Evolutionary conservation across 2,113 vertebrate genomes (phyloP), one percentile per base, ranked within the genome.

Genomic region (Eleginops maclovinus): DNA sequence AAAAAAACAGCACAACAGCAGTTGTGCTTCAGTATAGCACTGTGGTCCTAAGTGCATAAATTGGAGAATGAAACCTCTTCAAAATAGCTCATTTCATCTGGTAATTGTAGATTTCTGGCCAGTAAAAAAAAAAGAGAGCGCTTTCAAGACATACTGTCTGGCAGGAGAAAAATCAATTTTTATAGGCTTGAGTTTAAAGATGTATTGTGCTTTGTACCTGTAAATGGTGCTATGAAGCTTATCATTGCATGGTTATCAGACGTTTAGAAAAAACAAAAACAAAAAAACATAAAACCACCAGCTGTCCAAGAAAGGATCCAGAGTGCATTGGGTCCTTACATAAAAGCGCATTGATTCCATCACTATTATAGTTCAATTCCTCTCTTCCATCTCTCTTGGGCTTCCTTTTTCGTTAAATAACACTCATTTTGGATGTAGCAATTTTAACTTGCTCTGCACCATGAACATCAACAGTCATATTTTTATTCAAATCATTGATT

Each of bases 91-190:
- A 55, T 59, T 79, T 60, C 46, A 46, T 21, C n/a, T 67, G 14
- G 44, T 64, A 79, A 85, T 77, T 76, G 54, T 49, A 49, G 26
- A 79, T 77, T 70, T 76, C 58, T 62, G 54, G 43, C 9, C 6
- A 12, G 28, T 36, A 19, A 50, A 53, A 2, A 41, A 73, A 78
- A 51, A 58, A 41, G 50, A 47, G 40, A 83, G 54, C 61, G 58
- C 50, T 60, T 80, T 85, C 17, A 72, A 71, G 47, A 72, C 51
- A 13, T 40, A 49, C n/a, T 67, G 41, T 31, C 50, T 64, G 64
- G 69, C 69, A 67, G 62, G 50, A 75, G 54, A 67, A 81, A 71
- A 86, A 85, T 83, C 49, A 2, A 60, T 77, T 67, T 85, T 85
- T 72, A 86, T 81, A 50, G 71, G 40, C 41, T 58, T 22, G 14